These are phyloP conservation scores for Ornithoptera priamus DNA, from an alignment of 2,888 invertebrate genomes.

Conservation along the genomic window DNA sequence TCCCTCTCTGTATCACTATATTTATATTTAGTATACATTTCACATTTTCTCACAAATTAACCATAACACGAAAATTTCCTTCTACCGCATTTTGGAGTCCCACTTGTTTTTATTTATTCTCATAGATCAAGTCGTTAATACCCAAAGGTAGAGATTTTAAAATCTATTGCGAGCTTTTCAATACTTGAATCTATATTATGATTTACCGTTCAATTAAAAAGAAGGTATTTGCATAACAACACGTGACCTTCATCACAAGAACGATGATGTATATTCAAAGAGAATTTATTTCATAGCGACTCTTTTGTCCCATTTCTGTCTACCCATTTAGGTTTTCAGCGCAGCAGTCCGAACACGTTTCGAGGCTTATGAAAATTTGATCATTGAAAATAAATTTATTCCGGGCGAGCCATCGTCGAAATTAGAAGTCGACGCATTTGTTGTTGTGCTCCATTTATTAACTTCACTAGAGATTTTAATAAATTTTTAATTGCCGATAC, in stretches of 20 bases:
- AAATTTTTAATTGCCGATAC: background rate
- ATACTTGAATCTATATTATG: too few relatives aligned
- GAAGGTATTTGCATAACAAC: background rate
- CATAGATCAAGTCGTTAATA: too few relatives aligned
- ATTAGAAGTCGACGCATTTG: constrained; percentile 8
- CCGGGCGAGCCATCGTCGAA: background rate
- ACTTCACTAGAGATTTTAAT: background rate
- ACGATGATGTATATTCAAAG: background rate
- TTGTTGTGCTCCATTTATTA: background rate
- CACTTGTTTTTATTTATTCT: too few relatives aligned
- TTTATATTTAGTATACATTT: too few relatives aligned
- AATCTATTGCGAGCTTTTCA: too few relatives aligned
- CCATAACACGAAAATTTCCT: too few relatives aligned
- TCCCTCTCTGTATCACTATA: too few relatives aligned
- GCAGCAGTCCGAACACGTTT: constrained; percentile 15
- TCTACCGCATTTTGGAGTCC: too few relatives aligned
- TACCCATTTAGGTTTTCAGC: constrained; percentile 9
- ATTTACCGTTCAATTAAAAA: too few relatives aligned
- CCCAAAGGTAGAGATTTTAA: too few relatives aligned
- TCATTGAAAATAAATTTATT: constrained; percentile 20
- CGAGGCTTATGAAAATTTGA: constrained; percentile 21
- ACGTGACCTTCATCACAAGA: background rate
- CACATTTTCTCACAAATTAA: too few relatives aligned
- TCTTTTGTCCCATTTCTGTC: constrained; percentile 7
- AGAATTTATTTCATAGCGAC: background rate